Percentiles rank a stretch among this genome's conserved stretches.
These are phyloP conservation scores for Lytechinus variegatus DNA, from an alignment of 35 echinoderm and acorn worm genomes.

Conservation along the genomic window DNA sequence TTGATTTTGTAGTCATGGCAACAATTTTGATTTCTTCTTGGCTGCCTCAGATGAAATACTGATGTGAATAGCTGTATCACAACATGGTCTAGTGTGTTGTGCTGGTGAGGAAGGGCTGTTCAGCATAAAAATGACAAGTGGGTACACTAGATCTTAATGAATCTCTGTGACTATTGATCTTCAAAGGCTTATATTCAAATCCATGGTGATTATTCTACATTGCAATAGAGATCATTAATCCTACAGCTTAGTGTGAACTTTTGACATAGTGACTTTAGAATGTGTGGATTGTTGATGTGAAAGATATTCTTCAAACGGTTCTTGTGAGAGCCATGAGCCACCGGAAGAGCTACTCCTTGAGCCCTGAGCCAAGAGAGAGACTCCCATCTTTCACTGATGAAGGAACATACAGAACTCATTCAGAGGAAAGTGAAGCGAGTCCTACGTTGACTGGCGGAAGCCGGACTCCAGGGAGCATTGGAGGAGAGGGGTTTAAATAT, in stretches of 20 bases:
- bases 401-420: background rate
- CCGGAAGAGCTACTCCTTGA: background rate
- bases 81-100: background rate
- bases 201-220: background rate
- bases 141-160: background rate
- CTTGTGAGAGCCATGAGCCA: background rate
- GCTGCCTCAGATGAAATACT: background rate
- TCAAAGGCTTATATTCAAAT: background rate
- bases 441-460: background rate
- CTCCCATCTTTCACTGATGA: background rate
- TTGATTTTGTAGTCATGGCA: background rate
- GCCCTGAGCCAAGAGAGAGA: background rate
- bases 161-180: background rate
- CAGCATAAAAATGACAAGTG: background rate
- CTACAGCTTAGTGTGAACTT: background rate
- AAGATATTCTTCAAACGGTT: background rate
- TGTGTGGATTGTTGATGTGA: background rate
- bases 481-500: background rate
- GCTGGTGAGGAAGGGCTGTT: background rate
- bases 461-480: background rate
- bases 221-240: background rate
- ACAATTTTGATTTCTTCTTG: background rate
- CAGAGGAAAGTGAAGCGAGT: background rate
- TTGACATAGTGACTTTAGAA: background rate
- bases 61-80: background rate